Evolutionary conservation across 2,113 vertebrate species (phyloP).

Genomic region (Nibea coibor): DNA sequence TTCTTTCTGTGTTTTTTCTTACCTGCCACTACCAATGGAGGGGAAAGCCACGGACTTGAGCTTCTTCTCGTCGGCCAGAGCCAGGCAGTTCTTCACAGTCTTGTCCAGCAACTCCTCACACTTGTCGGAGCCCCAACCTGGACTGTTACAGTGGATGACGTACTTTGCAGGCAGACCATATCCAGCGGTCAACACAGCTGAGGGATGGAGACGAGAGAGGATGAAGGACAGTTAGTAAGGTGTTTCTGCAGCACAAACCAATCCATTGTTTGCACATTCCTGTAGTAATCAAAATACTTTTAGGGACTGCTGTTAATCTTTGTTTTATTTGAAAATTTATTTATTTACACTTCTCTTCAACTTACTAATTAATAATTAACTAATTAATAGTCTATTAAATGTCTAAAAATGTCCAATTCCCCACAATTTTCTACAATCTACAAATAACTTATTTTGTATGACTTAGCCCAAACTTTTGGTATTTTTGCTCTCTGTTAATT

Average conservation of each 20-base stretch:
- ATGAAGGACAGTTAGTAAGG: not conserved
- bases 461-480: no score
- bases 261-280: not conserved
- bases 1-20: slow-evolving; percentile 28
- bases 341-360: no score
- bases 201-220: not conserved
- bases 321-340: not conserved
- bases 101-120: slow-evolving; percentile 98
- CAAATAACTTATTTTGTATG: no score
- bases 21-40: slow-evolving; percentile 98
- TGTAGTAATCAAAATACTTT: not conserved
- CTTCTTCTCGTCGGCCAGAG: slow-evolving; percentile 97
- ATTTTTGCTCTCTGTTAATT: no score
- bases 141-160: slow-evolving; percentile 98
- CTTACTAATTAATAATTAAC: no score
- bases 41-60: slow-evolving; percentile 97
- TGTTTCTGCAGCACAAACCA: not conserved
- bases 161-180: slow-evolving; percentile 95
- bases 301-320: not conserved
- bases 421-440: no score
- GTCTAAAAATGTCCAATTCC: no score
- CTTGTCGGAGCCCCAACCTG: slow-evolving; percentile 94
- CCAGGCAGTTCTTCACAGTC: slow-evolving; percentile 98
- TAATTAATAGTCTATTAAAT: no score
- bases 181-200: slow-evolving; percentile 91